Percentiles rank a stretch among this genome's conserved stretches.
Conservation (phyloP, 35 echinoderm and acorn worm species). For the Patiria miniata region DNA sequence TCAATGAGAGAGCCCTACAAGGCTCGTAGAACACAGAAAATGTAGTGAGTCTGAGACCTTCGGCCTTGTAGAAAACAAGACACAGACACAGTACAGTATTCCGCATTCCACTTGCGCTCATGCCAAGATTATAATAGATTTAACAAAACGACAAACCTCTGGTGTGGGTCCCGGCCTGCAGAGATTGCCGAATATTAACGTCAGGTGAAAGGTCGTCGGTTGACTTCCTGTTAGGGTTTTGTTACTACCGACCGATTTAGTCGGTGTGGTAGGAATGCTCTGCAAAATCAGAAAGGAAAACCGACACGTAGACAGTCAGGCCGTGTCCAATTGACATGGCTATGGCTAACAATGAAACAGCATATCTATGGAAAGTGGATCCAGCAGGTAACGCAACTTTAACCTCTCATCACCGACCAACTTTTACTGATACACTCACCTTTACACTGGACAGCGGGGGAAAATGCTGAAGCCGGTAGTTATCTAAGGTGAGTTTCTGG, state of each 20-base stretch:
- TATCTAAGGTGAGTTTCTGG: slow-evolving; percentile 23
- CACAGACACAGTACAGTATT: no score
- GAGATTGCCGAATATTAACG: slow-evolving; percentile 51
- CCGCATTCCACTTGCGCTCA: no score
- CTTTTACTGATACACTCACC: not conserved
- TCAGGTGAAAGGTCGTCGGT: slow-evolving; percentile 7
- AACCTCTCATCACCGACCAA: no score
- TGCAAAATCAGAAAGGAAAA: not conserved
- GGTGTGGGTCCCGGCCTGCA: not conserved
- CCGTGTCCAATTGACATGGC: no score
- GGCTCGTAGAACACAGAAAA: no score
- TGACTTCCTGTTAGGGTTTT: slow-evolving; percentile 3
- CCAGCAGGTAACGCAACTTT: no score
- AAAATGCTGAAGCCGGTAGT: slow-evolving; percentile 55
- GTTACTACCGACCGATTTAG: not conserved
- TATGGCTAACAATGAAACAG: no score
- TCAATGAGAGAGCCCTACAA: no score
- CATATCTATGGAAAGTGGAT: no score
- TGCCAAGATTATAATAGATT: not conserved
- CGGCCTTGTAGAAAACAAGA: no score
- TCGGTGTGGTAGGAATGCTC: not conserved
- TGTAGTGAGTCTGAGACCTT: no score
- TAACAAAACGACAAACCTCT: not conserved
- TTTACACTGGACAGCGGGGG: slow-evolving; percentile 28
- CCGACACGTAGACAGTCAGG: no score